Percentiles rank a stretch among this genome's conserved stretches.
Conservation (phyloP, 2,113 vertebrate genomes). For the Barbus barbus region DNA sequence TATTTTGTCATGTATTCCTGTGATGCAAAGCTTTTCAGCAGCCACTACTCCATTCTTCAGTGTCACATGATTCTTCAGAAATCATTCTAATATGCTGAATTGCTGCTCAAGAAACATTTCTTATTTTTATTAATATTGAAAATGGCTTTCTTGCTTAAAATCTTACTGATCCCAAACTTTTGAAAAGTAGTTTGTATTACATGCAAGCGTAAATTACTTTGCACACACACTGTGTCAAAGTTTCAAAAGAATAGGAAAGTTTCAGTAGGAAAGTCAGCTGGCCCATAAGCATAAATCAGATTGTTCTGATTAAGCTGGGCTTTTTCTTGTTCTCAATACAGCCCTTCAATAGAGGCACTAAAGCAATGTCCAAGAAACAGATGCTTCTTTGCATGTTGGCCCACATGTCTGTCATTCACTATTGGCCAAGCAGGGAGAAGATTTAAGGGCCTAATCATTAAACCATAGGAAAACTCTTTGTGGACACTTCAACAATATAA, state of each 20-base stretch:
- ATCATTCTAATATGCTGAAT: too few species aligned
- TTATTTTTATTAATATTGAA: too few species aligned
- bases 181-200: not conserved
- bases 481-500: not conserved
- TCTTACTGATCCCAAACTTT: too few species aligned
- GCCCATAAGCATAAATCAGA: conserved; percentile 14
- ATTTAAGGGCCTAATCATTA: conserved; percentile 34
- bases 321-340: conserved; percentile 40
- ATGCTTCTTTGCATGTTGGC: conserved; percentile 49
- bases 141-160: too few species aligned
- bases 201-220: not conserved
- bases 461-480: conserved; percentile 33
- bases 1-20: too few species aligned
- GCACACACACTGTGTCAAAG: not conserved
- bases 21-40: too few species aligned
- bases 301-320: conserved; percentile 4
- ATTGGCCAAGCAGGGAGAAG: conserved; percentile 13
- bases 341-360: conserved; percentile 23
- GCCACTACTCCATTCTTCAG: too few species aligned
- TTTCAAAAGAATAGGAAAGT: not conserved
- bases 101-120: too few species aligned
- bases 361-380: conserved; percentile 45
- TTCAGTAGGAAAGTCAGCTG: conserved; percentile 2
- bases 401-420: conserved; percentile 38
- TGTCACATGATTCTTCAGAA: too few species aligned